phyloP scores from a whole-genome alignment of 1,140 invertebrate species.

The Bombyx mori region DNA sequence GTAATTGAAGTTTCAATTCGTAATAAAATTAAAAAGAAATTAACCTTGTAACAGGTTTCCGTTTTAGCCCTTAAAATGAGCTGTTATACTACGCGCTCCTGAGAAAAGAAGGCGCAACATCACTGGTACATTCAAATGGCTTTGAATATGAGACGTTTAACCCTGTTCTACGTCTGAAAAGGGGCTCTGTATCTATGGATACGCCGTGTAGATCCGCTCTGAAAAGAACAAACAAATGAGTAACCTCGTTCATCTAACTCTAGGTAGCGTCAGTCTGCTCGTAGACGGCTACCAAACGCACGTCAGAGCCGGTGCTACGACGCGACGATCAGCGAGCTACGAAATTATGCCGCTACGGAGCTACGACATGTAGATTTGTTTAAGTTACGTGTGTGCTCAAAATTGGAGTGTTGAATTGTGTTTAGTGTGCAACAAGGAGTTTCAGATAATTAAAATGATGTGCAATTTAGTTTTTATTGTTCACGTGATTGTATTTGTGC shows the following conservation, averaged over 20 bases:
- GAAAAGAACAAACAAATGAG: conserved; percentile 23
- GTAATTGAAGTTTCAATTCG: too few species aligned
- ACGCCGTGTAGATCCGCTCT: conserved; percentile 10
- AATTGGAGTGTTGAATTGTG: conserved; percentile 4
- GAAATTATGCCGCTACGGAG: too few species aligned
- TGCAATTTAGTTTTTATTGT: background rate
- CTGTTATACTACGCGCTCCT: too few species aligned
- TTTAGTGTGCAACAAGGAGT: background rate
- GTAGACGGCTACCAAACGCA: conserved; percentile 4
- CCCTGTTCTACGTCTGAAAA: background rate
- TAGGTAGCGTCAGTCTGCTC: conserved; percentile 11
- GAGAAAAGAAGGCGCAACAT: too few species aligned
- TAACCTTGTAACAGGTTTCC: too few species aligned
- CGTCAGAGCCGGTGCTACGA: conserved; percentile 1
- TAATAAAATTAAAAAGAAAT: too few species aligned
- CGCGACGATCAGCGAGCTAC: conserved; percentile 1
- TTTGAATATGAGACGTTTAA: background rate
- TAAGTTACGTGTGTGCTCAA: background rate
- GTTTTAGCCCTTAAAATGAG: too few species aligned
- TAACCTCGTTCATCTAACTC: conserved; percentile 18
- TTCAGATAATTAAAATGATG: conserved; percentile 1
- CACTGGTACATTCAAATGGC: background rate
- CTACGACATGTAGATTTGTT: too few species aligned
- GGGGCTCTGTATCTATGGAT: background rate
- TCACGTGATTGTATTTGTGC: background rate